These are phyloP conservation scores for Falco rusticolus DNA, from an alignment of 2,797 vertebrate genomes.

Conservation along the genomic window DNA sequence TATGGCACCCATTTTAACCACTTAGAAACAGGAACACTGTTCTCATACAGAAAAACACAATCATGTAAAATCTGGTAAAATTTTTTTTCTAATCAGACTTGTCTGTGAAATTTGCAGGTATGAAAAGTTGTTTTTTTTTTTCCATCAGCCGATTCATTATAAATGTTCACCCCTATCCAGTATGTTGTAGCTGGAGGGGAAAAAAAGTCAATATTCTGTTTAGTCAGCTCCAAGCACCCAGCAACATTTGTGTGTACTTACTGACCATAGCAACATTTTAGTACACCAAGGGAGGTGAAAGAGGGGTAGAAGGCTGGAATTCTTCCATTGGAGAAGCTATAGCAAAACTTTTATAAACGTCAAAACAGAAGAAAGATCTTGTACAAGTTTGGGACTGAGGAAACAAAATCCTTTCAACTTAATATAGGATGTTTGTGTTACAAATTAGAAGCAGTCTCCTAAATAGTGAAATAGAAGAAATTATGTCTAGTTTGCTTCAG, in stretches of 20 bases:
- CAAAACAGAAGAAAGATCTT: background rate
- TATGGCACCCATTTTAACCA: background rate
- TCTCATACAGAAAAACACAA: background rate
- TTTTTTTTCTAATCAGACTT: background rate
- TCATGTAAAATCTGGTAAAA: background rate
- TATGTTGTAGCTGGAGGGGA: background rate
- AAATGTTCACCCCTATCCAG: background rate
- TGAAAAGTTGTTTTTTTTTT: background rate
- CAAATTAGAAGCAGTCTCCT: background rate
- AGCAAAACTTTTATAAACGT: background rate
- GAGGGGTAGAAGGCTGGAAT: accelerated
- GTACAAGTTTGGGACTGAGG: background rate
- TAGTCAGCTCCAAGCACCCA: background rate
- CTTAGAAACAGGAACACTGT: background rate
- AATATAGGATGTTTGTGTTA: background rate
- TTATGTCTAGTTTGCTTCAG: background rate
- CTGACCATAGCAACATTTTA: background rate
- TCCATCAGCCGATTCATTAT: background rate
- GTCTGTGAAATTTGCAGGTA: background rate
- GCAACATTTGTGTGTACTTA: background rate
- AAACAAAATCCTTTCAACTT: background rate
- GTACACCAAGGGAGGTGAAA: background rate
- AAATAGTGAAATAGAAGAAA: background rate
- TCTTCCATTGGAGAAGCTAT: background rate
- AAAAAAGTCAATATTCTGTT: background rate